These are phyloP conservation scores for Drosophila orena DNA, from an alignment of 1,140 invertebrate species.

Conservation along the genomic window DNA sequence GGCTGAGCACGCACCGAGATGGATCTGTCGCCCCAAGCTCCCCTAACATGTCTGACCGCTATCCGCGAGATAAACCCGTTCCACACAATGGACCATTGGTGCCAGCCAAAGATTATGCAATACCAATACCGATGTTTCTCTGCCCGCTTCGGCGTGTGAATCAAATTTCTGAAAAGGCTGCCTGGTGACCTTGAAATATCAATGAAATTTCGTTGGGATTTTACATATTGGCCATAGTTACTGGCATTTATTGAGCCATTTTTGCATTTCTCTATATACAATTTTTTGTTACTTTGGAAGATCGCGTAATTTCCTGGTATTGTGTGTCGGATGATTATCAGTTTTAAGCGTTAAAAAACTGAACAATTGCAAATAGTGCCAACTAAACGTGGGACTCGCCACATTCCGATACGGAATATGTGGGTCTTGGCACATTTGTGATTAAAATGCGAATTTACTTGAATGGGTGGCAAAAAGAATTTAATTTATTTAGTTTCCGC, in stretches of 20 bases:
- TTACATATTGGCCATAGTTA: constrained; percentile 9
- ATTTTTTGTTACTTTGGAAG: background rate
- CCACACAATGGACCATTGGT: constrained; percentile 15
- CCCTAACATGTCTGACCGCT: constrained; percentile 38
- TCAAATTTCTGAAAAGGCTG: constrained; percentile 50
- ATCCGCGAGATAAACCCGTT: constrained; percentile 58
- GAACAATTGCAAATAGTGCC: constrained; percentile 39
- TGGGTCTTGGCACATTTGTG: no score
- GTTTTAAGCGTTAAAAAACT: background rate
- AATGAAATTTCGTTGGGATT: constrained; percentile 28
- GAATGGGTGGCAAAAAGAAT: no score
- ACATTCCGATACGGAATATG: background rate
- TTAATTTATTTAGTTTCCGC: no score
- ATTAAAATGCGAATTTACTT: no score
- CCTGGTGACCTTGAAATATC: constrained; percentile 61
- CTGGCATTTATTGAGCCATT: constrained; percentile 1
- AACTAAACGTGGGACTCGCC: constrained; percentile 10
- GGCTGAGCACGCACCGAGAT: constrained; percentile 63
- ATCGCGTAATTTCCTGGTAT: constrained; percentile 63
- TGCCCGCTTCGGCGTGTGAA: constrained; percentile 56
- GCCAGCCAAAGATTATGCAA: constrained; percentile 66
- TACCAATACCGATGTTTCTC: constrained; percentile 68
- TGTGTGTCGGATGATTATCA: constrained; percentile 22
- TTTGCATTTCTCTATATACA: constrained; percentile 2
- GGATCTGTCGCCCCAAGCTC: constrained; percentile 19